Evolutionary conservation across 1,140 invertebrate genomes (phyloP).

Genomic region (Papilio helenus): DNA sequence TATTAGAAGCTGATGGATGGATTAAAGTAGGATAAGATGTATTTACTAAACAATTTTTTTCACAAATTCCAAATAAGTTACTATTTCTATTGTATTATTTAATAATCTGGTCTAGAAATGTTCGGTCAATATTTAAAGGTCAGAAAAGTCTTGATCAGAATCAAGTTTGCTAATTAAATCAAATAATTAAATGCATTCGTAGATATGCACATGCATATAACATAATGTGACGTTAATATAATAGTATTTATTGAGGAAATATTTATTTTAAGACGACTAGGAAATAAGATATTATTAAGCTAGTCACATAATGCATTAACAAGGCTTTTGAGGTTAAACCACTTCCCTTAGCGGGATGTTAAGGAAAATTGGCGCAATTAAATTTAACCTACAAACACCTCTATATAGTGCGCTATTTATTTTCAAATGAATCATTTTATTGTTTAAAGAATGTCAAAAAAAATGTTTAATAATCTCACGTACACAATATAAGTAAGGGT

Average conservation of each 20-base stretch:
- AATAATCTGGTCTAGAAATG: too few species aligned
- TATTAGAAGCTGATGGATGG: too few species aligned
- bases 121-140: too few species aligned
- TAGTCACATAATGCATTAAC: background rate
- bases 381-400: constrained; percentile 16
- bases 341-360: constrained; percentile 9
- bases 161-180: too few species aligned
- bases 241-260: constrained; percentile 2
- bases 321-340: constrained; percentile 30
- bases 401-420: background rate
- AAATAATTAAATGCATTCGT: background rate
- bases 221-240: background rate
- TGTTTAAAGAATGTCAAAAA: too few species aligned
- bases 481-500: too few species aligned
- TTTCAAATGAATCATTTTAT: too few species aligned
- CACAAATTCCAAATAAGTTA: too few species aligned
- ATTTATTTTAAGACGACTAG: background rate
- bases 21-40: too few species aligned
- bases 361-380: constrained; percentile 15
- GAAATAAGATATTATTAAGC: constrained; percentile 19
- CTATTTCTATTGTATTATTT: too few species aligned
- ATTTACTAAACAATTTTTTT: too few species aligned
- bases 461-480: too few species aligned
- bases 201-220: background rate
- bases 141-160: background rate